Evolutionary conservation across 2,888 invertebrate species (phyloP), one percentile per base, ranked within the genome.

Genomic region (Archips xylosteana): DNA sequence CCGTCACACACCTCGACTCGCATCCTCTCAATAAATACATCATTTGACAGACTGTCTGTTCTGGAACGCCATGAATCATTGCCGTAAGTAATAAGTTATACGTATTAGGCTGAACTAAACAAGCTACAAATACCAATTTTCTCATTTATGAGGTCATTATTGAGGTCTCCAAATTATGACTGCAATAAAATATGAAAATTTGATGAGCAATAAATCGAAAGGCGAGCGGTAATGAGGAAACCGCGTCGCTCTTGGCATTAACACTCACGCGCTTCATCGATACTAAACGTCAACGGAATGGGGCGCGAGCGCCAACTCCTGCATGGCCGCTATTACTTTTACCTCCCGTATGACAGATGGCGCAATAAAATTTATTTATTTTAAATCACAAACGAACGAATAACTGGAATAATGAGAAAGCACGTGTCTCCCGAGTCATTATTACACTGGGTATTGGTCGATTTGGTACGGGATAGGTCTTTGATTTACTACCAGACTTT

Each of bases 401-500:
- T 89, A 86, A 85, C 89, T 85, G 82, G 83, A 87, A 90, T 93
- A 94, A 94, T 92, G 92, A 93, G 89, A 87, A 83, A 90, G 87
- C 91, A 92, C 92, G 91, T 91, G 93, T 90, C 89, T 84, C 85
- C 79, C 78, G 79, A 81, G 83, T 89, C 87, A 89, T 90, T 89
- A 91, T 86, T 84, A 83, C 81, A 79, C 79, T 77, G 82, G 80
- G 85, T 85, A 87, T 85, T 84, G 88, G 83, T 83, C 85, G 87
- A 87, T 85, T 84, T 81, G 82, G 81, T 78, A 75, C 82, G 88
- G 87, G 87, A 92, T 90, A 87, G 85, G 87, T 83, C 78, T 86
- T 84, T 94, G 94, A 94, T 94, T 94, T 94, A 94, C 90, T 87
- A 88, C 87, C 81, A 80, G 89, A 92, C 91, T 92, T 92, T 92